phyloP scores from a whole-genome alignment of 2,113 vertebrate genomes.

The Heterotis niloticus region DNA sequence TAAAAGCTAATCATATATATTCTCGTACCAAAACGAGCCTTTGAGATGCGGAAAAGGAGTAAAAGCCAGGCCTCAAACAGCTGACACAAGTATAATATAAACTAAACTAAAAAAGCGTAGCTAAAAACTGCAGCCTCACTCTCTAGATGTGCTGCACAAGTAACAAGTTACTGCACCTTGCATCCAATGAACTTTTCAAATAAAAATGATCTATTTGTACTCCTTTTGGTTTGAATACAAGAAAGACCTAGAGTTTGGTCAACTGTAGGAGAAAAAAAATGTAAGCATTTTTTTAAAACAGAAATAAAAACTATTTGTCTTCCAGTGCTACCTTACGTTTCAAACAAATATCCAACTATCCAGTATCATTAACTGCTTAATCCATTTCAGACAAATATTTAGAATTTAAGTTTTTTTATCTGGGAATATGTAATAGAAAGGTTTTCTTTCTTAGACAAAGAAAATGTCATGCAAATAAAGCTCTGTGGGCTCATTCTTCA shows the following conservation, averaged over 20 bases:
- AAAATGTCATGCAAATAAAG: not conserved
- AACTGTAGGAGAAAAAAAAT: not conserved
- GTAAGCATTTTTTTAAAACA: not conserved
- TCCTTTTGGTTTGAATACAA: constrained; percentile 4
- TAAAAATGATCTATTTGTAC: constrained; percentile 21
- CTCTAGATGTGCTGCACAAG: too few relatives aligned
- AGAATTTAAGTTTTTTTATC: not conserved
- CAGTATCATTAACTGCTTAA: too few relatives aligned
- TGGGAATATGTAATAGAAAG: constrained; percentile 3
- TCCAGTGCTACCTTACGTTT: not conserved
- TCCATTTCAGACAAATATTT: constrained; percentile 3
- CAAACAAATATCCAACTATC: not conserved
- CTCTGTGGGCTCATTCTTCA: constrained; percentile 9
- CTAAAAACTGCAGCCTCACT: too few relatives aligned
- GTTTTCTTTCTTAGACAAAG: not conserved
- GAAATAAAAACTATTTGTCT: constrained; percentile 19
- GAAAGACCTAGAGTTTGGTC: constrained; percentile 14
- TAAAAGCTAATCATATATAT: constrained; percentile 1
- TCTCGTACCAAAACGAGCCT: not conserved
- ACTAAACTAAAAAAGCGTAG: not conserved
- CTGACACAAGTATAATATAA: not conserved
- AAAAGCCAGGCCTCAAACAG: constrained; percentile 4
- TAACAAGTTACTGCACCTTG: not conserved
- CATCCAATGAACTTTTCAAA: not conserved
- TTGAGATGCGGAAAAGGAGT: not conserved